A percentile compares a stretch with the other conserved stretches of the same genome.
Conservation (phyloP, 2,113 vertebrate genomes). For the Aix galericulata region DNA sequence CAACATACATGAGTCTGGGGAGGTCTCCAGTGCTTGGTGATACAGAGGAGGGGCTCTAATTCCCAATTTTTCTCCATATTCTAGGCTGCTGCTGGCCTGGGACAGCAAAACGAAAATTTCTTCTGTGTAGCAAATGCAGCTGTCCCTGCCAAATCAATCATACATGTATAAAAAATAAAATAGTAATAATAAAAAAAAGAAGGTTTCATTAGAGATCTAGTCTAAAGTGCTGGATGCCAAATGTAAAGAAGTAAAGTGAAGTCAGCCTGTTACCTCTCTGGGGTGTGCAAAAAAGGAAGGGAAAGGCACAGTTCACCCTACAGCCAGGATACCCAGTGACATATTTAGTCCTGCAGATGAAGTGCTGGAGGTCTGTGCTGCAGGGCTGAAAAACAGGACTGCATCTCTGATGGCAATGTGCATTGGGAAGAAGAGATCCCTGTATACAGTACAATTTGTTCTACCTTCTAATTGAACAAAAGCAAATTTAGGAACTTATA, state of each 20-base stretch:
- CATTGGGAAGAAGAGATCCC: not conserved
- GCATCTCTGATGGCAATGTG: not conserved
- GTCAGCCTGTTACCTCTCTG: not conserved
- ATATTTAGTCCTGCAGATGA: not conserved
- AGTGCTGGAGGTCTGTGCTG: not conserved
- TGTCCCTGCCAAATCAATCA: slow-evolving; percentile 24
- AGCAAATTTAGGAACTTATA: not conserved
- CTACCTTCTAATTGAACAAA: not conserved
- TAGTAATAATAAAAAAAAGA: not conserved
- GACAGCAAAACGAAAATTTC: not conserved
- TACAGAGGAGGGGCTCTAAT: not conserved
- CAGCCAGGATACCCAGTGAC: not conserved
- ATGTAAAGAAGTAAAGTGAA: not conserved
- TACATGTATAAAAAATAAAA: not conserved
- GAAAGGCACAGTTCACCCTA: not conserved
- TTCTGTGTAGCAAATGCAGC: not conserved
- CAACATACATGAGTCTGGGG: not conserved
- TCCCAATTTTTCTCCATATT: slow-evolving; percentile 19
- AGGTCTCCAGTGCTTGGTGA: not conserved
- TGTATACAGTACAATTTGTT: not conserved
- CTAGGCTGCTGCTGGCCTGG: not conserved
- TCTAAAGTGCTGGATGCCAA: not conserved
- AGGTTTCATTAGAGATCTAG: slow-evolving; percentile 4
- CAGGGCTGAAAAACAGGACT: not conserved
- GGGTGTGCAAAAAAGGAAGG: not conserved